Base-by-base conservation (phyloP, 2,797 vertebrate genomes). In the Crypturellus tataupa region DNA sequence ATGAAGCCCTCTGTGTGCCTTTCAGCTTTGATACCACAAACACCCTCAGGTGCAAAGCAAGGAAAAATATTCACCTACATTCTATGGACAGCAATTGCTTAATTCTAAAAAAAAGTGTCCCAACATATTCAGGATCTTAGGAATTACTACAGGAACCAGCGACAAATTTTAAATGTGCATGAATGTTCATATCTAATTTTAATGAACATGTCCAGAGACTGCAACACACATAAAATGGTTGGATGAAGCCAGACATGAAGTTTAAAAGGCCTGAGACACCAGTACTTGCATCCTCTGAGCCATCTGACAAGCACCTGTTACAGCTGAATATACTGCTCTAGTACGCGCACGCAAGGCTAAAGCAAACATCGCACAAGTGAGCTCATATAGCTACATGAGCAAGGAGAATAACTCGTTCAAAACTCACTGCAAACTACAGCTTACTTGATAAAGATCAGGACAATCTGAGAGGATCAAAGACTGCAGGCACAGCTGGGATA, bases 301-400 rank as follows among this genome's bases (percentile, higher is more conserved):
- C 93, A 91, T 84, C 86, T 95, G 90, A 97, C 56, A 58, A 88
- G 68, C 90, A 95, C 64, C 83, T 95, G 93, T 84, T 80, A 81
- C 70, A 94, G 73, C 88, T 79, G 85, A 86, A 87, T 73, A 51
- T 7, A 49, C 10, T 44, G 39, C 39, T 84, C 42, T 58, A 65
- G 40, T 12, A 72, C 15, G 9, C 13, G 11, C 35, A 19, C 4
- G 62, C 13, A 23, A 6, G 27, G 25, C 25, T 72, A 46, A 15
- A 60, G 80, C 35, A 64, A 70, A 14, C 35, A 24, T 18, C 27
- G 33, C 9, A 44, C 65, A 59, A 35, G 76, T 3, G 3, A 59
- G 10, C 3, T 90, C 18, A 23, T 5, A 39, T 1, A 4, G 18
- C 12, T 71, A 77, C 4, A 62, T 1, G 59, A 55, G 20, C 29